Conservation (phyloP, 2,113 vertebrate genomes). For the Syngnathus floridae region DNA sequence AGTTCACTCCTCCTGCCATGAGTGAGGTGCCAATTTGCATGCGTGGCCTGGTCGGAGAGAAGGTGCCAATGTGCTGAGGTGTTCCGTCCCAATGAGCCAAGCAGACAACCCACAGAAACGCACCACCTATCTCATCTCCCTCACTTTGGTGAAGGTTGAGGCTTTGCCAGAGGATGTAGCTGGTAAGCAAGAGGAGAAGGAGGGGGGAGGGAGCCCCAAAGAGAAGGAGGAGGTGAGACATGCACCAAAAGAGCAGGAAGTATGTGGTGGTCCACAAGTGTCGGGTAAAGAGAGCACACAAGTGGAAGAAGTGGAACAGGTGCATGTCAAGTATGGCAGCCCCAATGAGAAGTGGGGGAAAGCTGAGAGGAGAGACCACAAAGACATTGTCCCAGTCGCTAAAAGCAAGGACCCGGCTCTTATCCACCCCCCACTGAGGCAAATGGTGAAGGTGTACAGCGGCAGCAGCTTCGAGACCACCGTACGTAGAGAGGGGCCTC, state of each 20-base stretch:
- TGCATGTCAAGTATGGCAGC: conserved; percentile 44
- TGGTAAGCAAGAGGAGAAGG: conserved; percentile 35
- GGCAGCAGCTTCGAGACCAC: conserved; percentile 49
- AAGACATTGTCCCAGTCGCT: conserved; percentile 16
- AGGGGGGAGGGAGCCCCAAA: conserved; percentile 54
- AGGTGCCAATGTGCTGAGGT: conserved; percentile 53
- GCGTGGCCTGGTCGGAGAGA: conserved; percentile 47
- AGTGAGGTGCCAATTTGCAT: conserved; percentile 27
- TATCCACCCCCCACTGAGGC: conserved; percentile 38
- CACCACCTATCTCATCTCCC: conserved; percentile 89
- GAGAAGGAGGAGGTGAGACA: conserved; percentile 31
- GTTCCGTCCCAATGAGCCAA: conserved; percentile 71
- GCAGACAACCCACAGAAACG: conserved; percentile 77
- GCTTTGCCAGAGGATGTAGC: conserved; percentile 63
- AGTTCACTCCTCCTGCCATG: conserved; percentile 45
- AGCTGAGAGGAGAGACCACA: conserved; percentile 48
- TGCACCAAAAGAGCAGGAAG: conserved; percentile 40
- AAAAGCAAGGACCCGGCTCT: conserved; percentile 50
- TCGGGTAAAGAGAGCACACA: conserved; percentile 26
- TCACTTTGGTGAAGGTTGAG: conserved; percentile 90
- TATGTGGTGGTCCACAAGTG: conserved; percentile 18
- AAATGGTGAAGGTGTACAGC: conserved; percentile 60
- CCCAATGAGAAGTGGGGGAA: conserved; percentile 32
- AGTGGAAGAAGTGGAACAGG: conserved; percentile 47
- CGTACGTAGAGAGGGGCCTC: conserved; percentile 53